phyloP scores from a whole-genome alignment of 2,888 invertebrate genomes.

The Carterocephalus palaemon region DNA sequence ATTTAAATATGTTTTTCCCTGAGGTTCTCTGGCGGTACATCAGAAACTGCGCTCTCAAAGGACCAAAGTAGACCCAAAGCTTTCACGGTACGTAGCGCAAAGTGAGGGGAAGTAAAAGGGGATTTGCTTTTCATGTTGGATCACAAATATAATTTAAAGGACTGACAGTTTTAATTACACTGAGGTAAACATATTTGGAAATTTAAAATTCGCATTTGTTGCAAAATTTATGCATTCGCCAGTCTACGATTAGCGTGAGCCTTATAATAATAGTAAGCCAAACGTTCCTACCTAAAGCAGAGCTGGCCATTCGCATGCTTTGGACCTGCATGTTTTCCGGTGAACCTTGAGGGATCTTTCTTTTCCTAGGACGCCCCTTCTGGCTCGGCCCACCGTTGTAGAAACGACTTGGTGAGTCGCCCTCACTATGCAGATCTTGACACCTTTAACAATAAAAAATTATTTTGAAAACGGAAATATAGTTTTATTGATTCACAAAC shows the following conservation, averaged over 20 bases:
- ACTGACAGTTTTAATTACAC: slow-evolving; percentile 36
- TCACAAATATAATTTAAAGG: slow-evolving; percentile 34
- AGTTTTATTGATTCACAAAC: too few relatives aligned
- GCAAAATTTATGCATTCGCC: slow-evolving; percentile 19
- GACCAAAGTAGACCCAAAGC: slow-evolving; percentile 22
- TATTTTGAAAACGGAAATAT: background rate
- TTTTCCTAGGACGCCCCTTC: slow-evolving; percentile 89
- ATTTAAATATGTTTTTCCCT: slow-evolving; percentile 24
- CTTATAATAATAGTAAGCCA: too few relatives aligned
- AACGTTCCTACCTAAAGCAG: slow-evolving; percentile 85
- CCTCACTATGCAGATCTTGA: slow-evolving; percentile 69
- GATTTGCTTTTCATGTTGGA: slow-evolving; percentile 32
- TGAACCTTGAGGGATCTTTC: slow-evolving; percentile 81
- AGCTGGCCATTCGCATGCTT: slow-evolving; percentile 84
- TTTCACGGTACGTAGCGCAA: slow-evolving; percentile 26
- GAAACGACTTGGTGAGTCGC: slow-evolving; percentile 82
- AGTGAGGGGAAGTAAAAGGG: slow-evolving; percentile 31
- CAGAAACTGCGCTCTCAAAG: slow-evolving; percentile 30
- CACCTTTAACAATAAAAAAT: slow-evolving; percentile 49
- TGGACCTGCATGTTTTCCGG: slow-evolving; percentile 82
- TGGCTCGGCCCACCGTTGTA: slow-evolving; percentile 82
- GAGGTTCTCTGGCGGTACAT: slow-evolving; percentile 25
- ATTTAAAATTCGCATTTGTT: slow-evolving; percentile 40
- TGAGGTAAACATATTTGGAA: slow-evolving; percentile 21
- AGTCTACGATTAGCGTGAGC: slow-evolving; percentile 7